These are phyloP conservation scores for Caracal caracal DNA, from an alignment of 2,113 vertebrate genomes.

Conservation along the genomic window DNA sequence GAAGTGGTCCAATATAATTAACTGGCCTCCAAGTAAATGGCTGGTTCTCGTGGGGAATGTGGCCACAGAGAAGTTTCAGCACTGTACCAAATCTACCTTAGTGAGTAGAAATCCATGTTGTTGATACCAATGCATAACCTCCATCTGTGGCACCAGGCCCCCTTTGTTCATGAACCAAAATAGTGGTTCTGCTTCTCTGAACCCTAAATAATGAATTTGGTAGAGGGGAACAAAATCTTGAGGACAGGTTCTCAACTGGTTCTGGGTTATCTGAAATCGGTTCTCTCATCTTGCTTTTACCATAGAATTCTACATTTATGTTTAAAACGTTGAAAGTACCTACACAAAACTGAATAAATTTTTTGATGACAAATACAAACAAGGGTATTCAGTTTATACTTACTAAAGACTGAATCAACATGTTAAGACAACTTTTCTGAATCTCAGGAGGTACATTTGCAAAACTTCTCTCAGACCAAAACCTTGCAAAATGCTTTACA, in stretches of 20 bases:
- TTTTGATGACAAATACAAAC: constrained; percentile 30
- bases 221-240: not conserved
- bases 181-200: not conserved
- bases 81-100: not conserved
- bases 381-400: constrained; percentile 77
- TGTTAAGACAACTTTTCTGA: constrained; percentile 90
- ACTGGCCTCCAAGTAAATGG: not conserved
- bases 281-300: constrained; percentile 44
- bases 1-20: not conserved
- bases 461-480: constrained; percentile 95
- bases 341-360: constrained; percentile 51
- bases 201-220: not conserved
- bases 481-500: constrained; percentile 93
- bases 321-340: constrained; percentile 38
- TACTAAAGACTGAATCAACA: constrained; percentile 92
- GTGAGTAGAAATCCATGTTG: not conserved
- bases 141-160: not conserved
- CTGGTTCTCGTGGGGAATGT: not conserved
- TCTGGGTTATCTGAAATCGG: not conserved
- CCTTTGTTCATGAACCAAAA: not conserved
- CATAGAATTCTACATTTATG: constrained; percentile 2
- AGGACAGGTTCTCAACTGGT: not conserved
- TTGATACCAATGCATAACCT: not conserved
- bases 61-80: not conserved
- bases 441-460: constrained; percentile 91